phyloP scores from a whole-genome alignment of 2,113 vertebrate genomes.

The Rhadina sibilatrix region DNA sequence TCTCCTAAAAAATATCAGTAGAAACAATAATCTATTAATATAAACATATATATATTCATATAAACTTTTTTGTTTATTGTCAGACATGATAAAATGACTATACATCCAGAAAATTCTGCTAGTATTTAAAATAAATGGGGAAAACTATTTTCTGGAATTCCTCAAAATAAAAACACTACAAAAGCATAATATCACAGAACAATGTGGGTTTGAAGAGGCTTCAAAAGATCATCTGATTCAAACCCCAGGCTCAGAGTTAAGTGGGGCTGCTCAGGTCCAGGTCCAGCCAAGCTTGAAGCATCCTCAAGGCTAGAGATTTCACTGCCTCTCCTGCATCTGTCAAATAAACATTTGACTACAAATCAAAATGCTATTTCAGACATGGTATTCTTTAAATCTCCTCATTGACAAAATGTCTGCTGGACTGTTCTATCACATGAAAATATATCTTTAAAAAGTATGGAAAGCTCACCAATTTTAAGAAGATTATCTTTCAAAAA shows the following conservation, averaged over 20 bases:
- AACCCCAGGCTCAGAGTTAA: background rate
- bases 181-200: background rate
- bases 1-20: slow-evolving; percentile 77
- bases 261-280: background rate
- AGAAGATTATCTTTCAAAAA: slow-evolving; percentile 86
- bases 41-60: background rate
- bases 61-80: background rate
- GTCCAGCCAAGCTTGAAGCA: background rate
- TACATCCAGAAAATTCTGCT: background rate
- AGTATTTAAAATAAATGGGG: background rate
- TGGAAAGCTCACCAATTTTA: slow-evolving; percentile 83
- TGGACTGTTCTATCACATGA: background rate
- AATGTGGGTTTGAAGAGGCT: background rate
- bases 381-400: background rate
- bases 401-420: background rate
- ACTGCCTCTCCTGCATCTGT: background rate
- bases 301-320: background rate
- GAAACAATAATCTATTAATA: background rate
- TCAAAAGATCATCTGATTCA: background rate
- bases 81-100: background rate
- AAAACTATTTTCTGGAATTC: background rate
- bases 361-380: background rate
- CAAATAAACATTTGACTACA: background rate
- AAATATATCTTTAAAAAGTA: background rate
- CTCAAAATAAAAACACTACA: background rate